Base-by-base conservation (phyloP, 2,113 vertebrate species). In the Mus pahari region DNA sequence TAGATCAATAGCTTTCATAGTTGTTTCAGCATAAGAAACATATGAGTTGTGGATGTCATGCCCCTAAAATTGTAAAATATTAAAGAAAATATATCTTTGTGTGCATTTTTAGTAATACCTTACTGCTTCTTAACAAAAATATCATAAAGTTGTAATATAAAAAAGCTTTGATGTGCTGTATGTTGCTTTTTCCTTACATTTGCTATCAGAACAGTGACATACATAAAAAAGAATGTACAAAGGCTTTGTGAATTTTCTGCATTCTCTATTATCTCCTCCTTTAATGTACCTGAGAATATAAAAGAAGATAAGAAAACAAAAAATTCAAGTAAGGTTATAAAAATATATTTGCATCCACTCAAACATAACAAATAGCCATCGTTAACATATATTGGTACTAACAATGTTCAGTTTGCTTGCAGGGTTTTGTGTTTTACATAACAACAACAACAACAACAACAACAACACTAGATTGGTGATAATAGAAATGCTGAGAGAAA, bases 191-290 rank as follows among this genome's bases (percentile, higher is more conserved):
- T 66, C 8, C 24, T 86, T 31, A 64, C 20, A 87, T 19, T 17
- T 58, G 9, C 64, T 55, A 96, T 94, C 31, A 42, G 70, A 2
- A 55, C 9, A 36, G 19, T 36, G 11, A 24, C 68, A 75, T 10
- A 77, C 33, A 83, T 83, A 88, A 92, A 81, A 11, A 87, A 64
- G 28, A 24, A 74, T 78, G n/a, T 62, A 45, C 87, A 91, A 90
- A 79, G 3, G 10, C 50, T 11, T 22, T 68, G 20, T 84, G 53
- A 28, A 84, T 39, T 84, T 50, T 14, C 45, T 89, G 48, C 2
- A 62, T 62, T 13, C 22, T 70, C 14, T 64, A 55, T 60, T 26
- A 82, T n/a, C 10, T 70, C 11, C 17, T 82, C 53, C 53, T 91
- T 73, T 97, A 28, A 5, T n/a, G 39, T 42, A 83, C 42, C 7